Evolutionary conservation across 2,797 vertebrate genomes (phyloP).

Genomic region (Neostethus bicornis): DNA sequence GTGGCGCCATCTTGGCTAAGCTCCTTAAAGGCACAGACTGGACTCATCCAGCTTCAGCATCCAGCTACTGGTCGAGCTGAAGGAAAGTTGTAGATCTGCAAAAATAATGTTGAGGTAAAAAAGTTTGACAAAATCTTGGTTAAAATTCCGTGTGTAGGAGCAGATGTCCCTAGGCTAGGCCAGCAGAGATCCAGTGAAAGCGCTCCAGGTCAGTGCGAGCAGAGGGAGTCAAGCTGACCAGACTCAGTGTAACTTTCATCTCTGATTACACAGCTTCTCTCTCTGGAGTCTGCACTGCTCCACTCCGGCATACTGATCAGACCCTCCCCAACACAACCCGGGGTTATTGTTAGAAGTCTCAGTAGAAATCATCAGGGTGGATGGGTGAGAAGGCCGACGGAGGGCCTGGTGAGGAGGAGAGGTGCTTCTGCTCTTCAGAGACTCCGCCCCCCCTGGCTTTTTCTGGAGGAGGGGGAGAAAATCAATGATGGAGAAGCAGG

Average conservation of each 20-base stretch:
- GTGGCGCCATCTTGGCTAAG: too few relatives aligned
- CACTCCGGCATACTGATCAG: slow-evolving; percentile 64
- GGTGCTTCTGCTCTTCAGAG: slow-evolving; percentile 63
- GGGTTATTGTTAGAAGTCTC: slow-evolving; percentile 73
- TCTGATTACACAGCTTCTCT: slow-evolving; percentile 65
- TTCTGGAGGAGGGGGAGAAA: slow-evolving; percentile 68
- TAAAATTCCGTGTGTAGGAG: slow-evolving; percentile 14
- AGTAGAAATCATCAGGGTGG: slow-evolving; percentile 65
- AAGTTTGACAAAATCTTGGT: too few relatives aligned
- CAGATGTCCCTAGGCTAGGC: slow-evolving; percentile 51
- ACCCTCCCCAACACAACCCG: slow-evolving; percentile 56
- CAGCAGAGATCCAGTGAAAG: slow-evolving; percentile 62
- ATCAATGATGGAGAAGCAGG: slow-evolving; percentile 68
- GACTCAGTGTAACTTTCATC: slow-evolving; percentile 69
- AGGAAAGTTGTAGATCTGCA: too few relatives aligned
- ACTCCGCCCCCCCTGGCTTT: slow-evolving; percentile 68
- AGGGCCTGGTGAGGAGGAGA: slow-evolving; percentile 63
- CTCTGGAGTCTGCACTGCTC: slow-evolving; percentile 60
- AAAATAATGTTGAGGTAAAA: slow-evolving; percentile 23
- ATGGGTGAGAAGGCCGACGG: slow-evolving; percentile 57
- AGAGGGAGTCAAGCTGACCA: slow-evolving; percentile 63
- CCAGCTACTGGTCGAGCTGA: too few relatives aligned
- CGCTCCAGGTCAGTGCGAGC: slow-evolving; percentile 65
- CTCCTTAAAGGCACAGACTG: too few relatives aligned
- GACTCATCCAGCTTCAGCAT: too few relatives aligned